Percentiles rank a stretch among this genome's conserved stretches.
Evolutionary conservation across 2,888 invertebrate species (phyloP).

Genomic region (Parnassius apollo): DNA sequence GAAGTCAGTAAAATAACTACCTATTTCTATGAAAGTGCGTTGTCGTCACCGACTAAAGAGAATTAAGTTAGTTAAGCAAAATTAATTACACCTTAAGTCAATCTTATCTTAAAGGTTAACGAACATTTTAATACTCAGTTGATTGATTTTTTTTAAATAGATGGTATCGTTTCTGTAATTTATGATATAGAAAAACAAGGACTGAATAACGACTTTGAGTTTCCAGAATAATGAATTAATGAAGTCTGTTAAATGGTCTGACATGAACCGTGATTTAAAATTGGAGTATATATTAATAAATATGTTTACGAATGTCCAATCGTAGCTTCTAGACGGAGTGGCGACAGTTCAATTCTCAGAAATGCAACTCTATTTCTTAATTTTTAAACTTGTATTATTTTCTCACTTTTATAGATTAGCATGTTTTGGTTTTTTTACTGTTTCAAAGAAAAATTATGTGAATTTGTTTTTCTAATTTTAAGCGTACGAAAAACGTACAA

Average conservation of each 20-base stretch:
- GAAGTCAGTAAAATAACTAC: too few relatives aligned
- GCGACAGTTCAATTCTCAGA: conserved; percentile 27
- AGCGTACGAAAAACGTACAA: too few relatives aligned
- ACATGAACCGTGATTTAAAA: conserved; percentile 34
- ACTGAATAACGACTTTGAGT: conserved; percentile 9
- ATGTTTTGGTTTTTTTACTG: too few relatives aligned
- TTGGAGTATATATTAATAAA: conserved; percentile 6
- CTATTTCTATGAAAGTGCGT: too few relatives aligned
- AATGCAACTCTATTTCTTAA: background rate
- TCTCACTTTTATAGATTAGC: too few relatives aligned
- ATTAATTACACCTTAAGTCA: conserved; percentile 15
- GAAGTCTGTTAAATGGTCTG: conserved; percentile 31
- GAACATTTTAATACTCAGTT: conserved; percentile 15
- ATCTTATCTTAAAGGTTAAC: conserved; percentile 22
- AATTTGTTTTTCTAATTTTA: too few relatives aligned
- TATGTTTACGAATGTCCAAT: conserved; percentile 20
- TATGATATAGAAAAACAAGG: conserved; percentile 17
- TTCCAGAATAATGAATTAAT: conserved; percentile 32
- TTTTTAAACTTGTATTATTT: too few relatives aligned
- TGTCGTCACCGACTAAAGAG: background rate
- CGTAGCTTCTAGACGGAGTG: conserved; percentile 36
- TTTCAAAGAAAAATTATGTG: too few relatives aligned
- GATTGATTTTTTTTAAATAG: conserved; percentile 10
- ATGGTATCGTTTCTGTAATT: conserved; percentile 18
- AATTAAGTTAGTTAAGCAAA: conserved; percentile 10